phyloP scores from a whole-genome alignment of 2,797 vertebrate genomes.

The Amblyraja radiata region DNA sequence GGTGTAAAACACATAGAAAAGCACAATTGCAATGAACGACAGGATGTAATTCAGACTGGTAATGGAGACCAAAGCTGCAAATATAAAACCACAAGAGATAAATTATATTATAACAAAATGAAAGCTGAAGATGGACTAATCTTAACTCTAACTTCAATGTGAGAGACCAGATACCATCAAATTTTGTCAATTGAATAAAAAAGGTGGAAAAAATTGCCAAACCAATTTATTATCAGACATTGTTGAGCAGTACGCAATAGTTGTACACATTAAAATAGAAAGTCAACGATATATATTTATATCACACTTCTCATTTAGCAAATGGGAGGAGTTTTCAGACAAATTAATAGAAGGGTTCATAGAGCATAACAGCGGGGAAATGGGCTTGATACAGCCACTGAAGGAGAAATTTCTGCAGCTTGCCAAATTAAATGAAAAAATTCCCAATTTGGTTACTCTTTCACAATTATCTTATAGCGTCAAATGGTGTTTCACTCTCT shows the following conservation, averaged over 20 bases:
- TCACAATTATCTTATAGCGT: background rate
- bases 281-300: background rate
- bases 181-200: background rate
- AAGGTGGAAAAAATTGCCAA: background rate
- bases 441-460: background rate
- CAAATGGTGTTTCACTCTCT: background rate
- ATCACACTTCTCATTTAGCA: background rate
- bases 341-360: background rate
- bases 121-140: background rate
- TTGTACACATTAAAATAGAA: background rate
- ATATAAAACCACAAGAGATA: conserved; percentile 19
- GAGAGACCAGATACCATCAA: background rate
- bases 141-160: background rate
- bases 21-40: conserved; percentile 55
- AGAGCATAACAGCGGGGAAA: background rate
- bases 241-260: background rate
- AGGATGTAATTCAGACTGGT: conserved; percentile 67
- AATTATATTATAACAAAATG: background rate
- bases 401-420: background rate
- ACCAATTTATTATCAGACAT: background rate
- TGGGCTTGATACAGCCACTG: too few relatives aligned
- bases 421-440: background rate
- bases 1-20: conserved; percentile 75
- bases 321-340: background rate
- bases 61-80: conserved; percentile 66